Conservation (phyloP, 2,888 invertebrate species). For the Tiphia femorata region DNA sequence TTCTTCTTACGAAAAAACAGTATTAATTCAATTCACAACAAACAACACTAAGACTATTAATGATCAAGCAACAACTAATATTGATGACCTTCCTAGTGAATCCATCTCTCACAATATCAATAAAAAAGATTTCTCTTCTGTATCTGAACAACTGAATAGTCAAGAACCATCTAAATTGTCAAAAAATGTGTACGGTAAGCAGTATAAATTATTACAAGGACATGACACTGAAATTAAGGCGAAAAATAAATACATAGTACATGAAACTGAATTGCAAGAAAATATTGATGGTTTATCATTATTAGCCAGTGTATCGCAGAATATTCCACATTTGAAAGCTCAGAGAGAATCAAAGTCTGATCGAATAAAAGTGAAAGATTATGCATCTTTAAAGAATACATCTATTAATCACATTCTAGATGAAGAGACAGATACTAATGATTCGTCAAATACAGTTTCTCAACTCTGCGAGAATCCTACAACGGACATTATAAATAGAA, state of each 20-base stretch:
- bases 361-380: conserved; percentile 59
- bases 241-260: conserved; percentile 23
- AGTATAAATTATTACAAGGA: not conserved
- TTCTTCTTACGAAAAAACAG: too few relatives aligned
- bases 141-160: conserved; percentile 14
- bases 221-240: conserved; percentile 5
- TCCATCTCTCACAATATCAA: conserved; percentile 31
- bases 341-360: conserved; percentile 30
- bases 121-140: conserved; percentile 32
- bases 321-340: conserved; percentile 48
- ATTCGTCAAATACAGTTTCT: conserved; percentile 30
- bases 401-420: conserved; percentile 20
- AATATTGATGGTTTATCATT: conserved; percentile 62
- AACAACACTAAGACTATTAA: too few relatives aligned
- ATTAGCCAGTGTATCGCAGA: conserved; percentile 62
- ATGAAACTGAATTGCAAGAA: conserved; percentile 50
- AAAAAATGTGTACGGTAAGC: not conserved
- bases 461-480: conserved; percentile 34
- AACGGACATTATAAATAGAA: conserved; percentile 39
- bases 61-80: too few relatives aligned
- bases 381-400: conserved; percentile 40
- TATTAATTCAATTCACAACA: too few relatives aligned
- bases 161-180: not conserved
- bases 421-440: conserved; percentile 28
- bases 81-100: too few relatives aligned